phyloP scores from a whole-genome alignment of 2,113 vertebrate genomes.

The Agelaius tricolor region DNA sequence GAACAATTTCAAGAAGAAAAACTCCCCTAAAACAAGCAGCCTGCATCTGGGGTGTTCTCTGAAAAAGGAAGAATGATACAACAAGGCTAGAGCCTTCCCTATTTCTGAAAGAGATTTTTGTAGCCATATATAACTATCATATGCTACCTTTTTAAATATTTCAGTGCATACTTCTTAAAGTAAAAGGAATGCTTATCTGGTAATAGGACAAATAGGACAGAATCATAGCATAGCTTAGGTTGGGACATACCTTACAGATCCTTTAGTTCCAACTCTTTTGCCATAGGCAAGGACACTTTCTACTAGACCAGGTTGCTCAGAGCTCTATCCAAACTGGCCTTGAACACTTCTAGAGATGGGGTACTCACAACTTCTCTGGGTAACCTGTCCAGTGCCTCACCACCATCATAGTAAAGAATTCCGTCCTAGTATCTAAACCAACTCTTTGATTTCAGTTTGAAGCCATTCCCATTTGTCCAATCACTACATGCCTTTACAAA shows the following conservation, averaged over 20 bases:
- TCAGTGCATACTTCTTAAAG: background rate
- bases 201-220: background rate
- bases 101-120: background rate
- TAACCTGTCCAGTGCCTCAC: background rate
- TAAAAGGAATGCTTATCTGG: background rate
- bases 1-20: background rate
- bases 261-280: background rate
- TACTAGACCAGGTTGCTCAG: background rate
- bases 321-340: background rate
- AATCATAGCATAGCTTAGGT: background rate
- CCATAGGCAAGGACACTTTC: background rate
- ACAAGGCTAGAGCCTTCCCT: background rate
- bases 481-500: background rate
- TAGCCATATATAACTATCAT: background rate
- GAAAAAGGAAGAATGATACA: background rate
- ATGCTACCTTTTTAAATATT: background rate
- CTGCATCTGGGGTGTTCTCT: background rate
- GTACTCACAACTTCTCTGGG: background rate
- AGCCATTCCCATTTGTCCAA: background rate
- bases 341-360: background rate
- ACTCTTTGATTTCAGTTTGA: background rate
- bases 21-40: background rate
- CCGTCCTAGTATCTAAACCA: background rate
- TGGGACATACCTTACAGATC: background rate
- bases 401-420: background rate